Evolutionary conservation across 2,113 vertebrate genomes (phyloP).

Genomic region (Chloebia gouldiae): DNA sequence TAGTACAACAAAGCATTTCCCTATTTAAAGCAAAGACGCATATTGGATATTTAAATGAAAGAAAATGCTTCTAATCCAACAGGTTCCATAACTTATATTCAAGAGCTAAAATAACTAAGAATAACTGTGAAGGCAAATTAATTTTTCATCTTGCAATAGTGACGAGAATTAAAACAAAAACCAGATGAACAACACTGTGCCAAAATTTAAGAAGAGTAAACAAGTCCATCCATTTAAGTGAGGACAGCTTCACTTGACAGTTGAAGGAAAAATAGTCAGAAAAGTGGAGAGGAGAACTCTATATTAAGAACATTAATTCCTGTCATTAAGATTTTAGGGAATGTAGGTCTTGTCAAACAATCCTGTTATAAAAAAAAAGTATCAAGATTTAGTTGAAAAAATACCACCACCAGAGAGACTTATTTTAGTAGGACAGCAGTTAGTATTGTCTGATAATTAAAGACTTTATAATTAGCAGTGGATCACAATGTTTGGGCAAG

Average conservation of each 20-base stretch:
- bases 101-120: not conserved
- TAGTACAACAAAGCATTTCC: not conserved
- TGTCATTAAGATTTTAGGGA: not conserved
- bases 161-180: not conserved
- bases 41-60: not conserved
- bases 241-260: not conserved
- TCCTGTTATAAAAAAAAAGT: not conserved
- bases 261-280: not conserved
- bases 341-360: not conserved
- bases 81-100: not conserved
- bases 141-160: not conserved
- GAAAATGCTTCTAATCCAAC: not conserved
- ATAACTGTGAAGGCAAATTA: not conserved
- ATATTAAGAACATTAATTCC: not conserved
- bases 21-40: not conserved
- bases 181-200: not conserved
- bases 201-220: not conserved
- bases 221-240: not conserved
- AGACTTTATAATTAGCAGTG: not conserved
- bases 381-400: not conserved
- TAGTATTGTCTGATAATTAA: not conserved
- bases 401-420: not conserved
- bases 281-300: not conserved
- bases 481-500: not conserved
- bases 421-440: not conserved